These are phyloP conservation scores for Pithecia hirsuta DNA, from an alignment of 2,797 vertebrate species.

Conservation along the genomic window DNA sequence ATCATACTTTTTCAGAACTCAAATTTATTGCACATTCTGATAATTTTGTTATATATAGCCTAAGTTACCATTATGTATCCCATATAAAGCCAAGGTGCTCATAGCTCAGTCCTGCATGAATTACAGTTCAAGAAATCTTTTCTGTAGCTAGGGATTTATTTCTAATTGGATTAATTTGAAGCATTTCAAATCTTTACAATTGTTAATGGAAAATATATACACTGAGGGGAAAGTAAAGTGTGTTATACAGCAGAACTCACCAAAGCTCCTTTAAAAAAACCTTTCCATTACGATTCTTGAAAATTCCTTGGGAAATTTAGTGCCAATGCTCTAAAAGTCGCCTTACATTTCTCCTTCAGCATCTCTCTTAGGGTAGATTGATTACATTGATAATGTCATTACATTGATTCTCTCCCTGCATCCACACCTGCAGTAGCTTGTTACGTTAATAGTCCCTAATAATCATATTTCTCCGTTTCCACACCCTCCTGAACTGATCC, in stretches of 20 bases:
- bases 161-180: slow-evolving; percentile 14
- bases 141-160: background rate
- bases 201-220: background rate
- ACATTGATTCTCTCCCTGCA: background rate
- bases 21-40: background rate
- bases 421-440: background rate
- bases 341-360: background rate
- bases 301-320: background rate
- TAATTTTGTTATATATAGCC: background rate
- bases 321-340: background rate
- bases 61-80: background rate
- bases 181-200: background rate
- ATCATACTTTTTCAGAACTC: background rate
- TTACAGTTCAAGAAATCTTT: background rate
- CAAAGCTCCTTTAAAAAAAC: background rate
- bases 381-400: background rate
- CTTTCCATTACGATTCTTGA: background rate
- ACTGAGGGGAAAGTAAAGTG: background rate
- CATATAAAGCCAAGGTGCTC: background rate
- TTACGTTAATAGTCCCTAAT: background rate
- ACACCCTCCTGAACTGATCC: background rate
- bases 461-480: background rate
- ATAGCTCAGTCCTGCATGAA: background rate
- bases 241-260: background rate
- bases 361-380: background rate